Evolutionary conservation across 2,888 invertebrate genomes (phyloP), one percentile per base, ranked within the genome.

Genomic region (Lasioglossum marginatum): DNA sequence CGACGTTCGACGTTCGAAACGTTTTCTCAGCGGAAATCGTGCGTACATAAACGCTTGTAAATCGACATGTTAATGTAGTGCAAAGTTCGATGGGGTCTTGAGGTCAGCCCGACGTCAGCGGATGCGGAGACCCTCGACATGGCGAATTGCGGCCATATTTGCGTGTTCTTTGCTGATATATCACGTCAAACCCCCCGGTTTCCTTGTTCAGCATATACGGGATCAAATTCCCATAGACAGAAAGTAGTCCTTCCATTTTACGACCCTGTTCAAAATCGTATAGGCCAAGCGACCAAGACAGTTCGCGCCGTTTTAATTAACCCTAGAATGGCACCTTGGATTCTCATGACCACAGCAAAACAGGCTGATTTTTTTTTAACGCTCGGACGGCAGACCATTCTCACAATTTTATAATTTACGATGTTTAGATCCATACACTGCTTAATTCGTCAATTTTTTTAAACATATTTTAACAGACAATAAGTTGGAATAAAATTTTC

Each of bases 81-180:
- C 85, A 81, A 91, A 92, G 93, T 93, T 95, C 93, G 93, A 85
- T 89, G 92, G 94, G 94, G 94, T 95, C 94, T 93, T 84, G 91
- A 88, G 93, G 93, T 92, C 92, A 89, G 70, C 77, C 85, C 94
- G 94, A 94, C 94, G 94, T 94, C 93, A 94, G 92, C 94, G 95
- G 95, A 95, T 95, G 92, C 93, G 93, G 91, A 92, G 94, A 94
- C 93, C 94, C 93, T 90, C 82, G 63, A 77, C 52, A 79, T 82
- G 77, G 77, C 63, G 79, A 81, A 85, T 71, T 84, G 74, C 83
- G 70, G 73, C 77, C 75, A 74, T 82, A 78, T 85, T 83, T 73
- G 78, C 81, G 77, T 79, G 78, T 76, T 80, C 57, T 34, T 16
- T 34, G 68, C 73, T 63, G 40, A 43, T 83, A 48, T 34, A 75